Evolutionary conservation across 2,888 invertebrate genomes (phyloP), one percentile per base, ranked within the genome.

Genomic region (Agrochola macilenta): DNA sequence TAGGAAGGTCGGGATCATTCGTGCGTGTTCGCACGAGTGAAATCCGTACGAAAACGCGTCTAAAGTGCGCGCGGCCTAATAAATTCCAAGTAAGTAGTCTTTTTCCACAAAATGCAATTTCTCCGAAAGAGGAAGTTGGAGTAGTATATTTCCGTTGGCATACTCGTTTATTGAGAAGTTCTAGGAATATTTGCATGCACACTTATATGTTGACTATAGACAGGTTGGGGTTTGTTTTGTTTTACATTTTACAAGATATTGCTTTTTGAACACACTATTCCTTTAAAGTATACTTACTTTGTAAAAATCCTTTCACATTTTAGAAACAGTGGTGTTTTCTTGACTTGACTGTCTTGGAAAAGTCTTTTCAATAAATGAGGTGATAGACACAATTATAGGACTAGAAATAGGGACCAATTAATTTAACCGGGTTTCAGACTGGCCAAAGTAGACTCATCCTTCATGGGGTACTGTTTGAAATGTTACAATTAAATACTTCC

Each of bases 241-340:
- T 78, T 79, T 58, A 30, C 73, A 73, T 74, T 64, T 65, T 65
- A 74, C 80, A 65, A 80, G 74, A 65, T 35, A 46, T 60, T 54
- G 64, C 74, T 80, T 49, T 72, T 26, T 57, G 23, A 8, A 57
- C 5, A 5, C 23, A n/a, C 14, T 30, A 30, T 4, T 20, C 2
- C 17, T 26, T 58, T 20, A 20, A 30, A 58, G n/a, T 52, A 20
- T 52, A n/a, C 23, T 23, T 9, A 54, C 12, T 5, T 61, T 9
- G 12, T 12, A 23, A 72, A 23, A 39, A n/a, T n/a, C 11, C 23
- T 11, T n/a, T 54, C 9, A n/a, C 11, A 54, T 57, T 57, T n/a
- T 57, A 57, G 54, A 57, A n/a, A 1, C 11, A 54, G 23, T 54
- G n/a, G 54, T n/a, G 4, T 54, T 54, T 54, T 57, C 54, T 57